phyloP scores from a whole-genome alignment of 2,113 vertebrate genomes.

The Poecile atricapillus region DNA sequence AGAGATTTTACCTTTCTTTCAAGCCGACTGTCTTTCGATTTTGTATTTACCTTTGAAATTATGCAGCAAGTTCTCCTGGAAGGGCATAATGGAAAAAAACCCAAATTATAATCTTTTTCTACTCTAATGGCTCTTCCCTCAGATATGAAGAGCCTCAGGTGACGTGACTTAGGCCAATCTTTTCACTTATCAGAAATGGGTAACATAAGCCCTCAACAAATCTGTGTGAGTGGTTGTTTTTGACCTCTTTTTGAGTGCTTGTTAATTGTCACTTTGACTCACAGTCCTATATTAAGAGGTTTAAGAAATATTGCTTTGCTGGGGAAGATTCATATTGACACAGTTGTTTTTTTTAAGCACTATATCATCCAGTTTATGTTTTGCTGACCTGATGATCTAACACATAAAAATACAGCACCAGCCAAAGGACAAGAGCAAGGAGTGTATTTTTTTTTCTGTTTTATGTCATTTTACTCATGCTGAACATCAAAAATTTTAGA shows the following conservation, averaged over 20 bases:
- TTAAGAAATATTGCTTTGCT: conserved; percentile 51
- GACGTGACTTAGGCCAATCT: conserved; percentile 53
- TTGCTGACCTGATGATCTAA: neutral
- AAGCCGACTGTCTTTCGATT: neutral
- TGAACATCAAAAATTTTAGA: neutral
- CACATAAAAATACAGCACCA: neutral
- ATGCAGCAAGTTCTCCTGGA: conserved; percentile 11
- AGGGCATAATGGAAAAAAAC: neutral
- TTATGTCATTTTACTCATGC: neutral
- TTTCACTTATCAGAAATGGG: conserved; percentile 64
- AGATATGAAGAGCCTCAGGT: conserved; percentile 38
- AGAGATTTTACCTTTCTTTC: conserved; percentile 1
- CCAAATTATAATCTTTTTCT: conserved; percentile 56
- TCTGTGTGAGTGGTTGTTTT: conserved; percentile 31
- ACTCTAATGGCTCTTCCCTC: neutral
- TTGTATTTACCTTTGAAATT: conserved; percentile 44
- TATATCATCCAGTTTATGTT: neutral
- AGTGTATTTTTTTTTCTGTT: neutral
- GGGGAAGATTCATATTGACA: neutral
- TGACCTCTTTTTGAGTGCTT: conserved; percentile 58
- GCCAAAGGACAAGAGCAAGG: neutral
- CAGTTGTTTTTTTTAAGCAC: neutral
- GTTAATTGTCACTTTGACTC: conserved; percentile 64
- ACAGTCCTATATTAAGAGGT: conserved; percentile 35
- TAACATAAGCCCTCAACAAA: conserved; percentile 62